These are phyloP conservation scores for Vanessa cardui DNA, from an alignment of 2,888 invertebrate genomes.

Conservation along the genomic window DNA sequence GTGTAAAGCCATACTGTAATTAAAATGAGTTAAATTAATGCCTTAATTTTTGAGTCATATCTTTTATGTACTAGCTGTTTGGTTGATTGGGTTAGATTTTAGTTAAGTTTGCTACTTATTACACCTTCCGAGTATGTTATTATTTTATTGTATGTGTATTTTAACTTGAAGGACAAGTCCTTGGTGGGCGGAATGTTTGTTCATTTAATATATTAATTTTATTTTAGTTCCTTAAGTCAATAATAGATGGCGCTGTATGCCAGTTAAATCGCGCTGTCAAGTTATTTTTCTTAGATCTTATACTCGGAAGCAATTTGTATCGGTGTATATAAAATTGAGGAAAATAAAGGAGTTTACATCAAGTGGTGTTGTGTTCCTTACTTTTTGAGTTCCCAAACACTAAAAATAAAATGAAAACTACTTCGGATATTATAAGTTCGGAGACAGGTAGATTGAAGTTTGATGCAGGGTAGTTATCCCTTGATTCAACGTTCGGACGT, in stretches of 20 bases:
- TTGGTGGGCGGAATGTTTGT: constrained; percentile 8
- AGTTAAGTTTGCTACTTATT: constrained; percentile 14
- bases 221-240: constrained; percentile 5
- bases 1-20: constrained; percentile 13
- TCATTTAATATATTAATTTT: constrained; percentile 4
- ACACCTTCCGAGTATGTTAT: constrained; percentile 12
- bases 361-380: too few relatives aligned
- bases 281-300: too few relatives aligned
- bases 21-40: constrained; percentile 11
- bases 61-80: constrained; percentile 11
- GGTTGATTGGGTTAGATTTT: constrained; percentile 12
- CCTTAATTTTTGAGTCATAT: constrained; percentile 12
- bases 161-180: constrained; percentile 5
- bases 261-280: constrained; percentile 2
- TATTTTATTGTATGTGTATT: constrained; percentile 11
- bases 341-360: too few relatives aligned
- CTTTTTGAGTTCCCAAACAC: too few relatives aligned
- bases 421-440: too few relatives aligned
- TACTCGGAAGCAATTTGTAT: too few relatives aligned
- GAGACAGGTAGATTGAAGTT: too few relatives aligned
- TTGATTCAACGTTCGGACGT: too few relatives aligned
- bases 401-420: too few relatives aligned
- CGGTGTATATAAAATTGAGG: too few relatives aligned
- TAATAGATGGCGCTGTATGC: constrained; percentile 3
- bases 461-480: too few relatives aligned